phyloP scores from a whole-genome alignment of 2,888 invertebrate genomes.

The Parnassius orleans region DNA sequence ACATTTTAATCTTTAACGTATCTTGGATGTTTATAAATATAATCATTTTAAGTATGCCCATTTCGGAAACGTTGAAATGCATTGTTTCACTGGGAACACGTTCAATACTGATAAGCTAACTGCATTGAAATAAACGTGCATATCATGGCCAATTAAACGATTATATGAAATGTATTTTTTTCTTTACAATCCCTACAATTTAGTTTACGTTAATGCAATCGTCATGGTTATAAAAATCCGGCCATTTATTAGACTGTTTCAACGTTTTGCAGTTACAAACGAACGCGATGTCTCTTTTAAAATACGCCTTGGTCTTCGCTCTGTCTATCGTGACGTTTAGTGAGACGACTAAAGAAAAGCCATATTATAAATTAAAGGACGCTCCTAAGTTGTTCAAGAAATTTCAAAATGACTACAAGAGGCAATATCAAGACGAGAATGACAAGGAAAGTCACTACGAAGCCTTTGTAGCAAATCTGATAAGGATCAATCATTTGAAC shows the following conservation, averaged over 20 bases:
- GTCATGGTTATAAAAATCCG: no score
- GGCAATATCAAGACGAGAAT: slow-evolving; percentile 10
- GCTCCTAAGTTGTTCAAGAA: slow-evolving; percentile 8
- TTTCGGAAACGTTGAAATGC: neutral
- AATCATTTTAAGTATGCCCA: neutral
- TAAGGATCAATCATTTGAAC: slow-evolving; percentile 18
- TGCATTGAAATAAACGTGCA: neutral
- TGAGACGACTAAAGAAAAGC: neutral
- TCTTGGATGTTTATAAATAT: no score
- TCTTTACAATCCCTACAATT: no score
- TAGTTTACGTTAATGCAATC: no score
- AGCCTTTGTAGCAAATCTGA: slow-evolving; percentile 8
- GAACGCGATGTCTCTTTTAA: slow-evolving; percentile 7
- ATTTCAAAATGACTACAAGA: slow-evolving; percentile 17
- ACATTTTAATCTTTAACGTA: no score
- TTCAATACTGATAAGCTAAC: neutral
- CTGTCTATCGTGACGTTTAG: neutral
- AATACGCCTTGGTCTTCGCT: neutral
- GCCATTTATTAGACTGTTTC: neutral
- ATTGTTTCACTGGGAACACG: neutral
- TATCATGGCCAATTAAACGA: no score
- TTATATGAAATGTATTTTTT: no score
- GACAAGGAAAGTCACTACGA: slow-evolving; percentile 16
- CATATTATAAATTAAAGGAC: slow-evolving; percentile 7
- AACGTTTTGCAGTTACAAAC: neutral